A percentile compares a stretch with the other conserved stretches of the same genome.
These are phyloP conservation scores for Hypomecis atomaria DNA, from an alignment of 2,888 invertebrate species.

Conservation along the genomic window DNA sequence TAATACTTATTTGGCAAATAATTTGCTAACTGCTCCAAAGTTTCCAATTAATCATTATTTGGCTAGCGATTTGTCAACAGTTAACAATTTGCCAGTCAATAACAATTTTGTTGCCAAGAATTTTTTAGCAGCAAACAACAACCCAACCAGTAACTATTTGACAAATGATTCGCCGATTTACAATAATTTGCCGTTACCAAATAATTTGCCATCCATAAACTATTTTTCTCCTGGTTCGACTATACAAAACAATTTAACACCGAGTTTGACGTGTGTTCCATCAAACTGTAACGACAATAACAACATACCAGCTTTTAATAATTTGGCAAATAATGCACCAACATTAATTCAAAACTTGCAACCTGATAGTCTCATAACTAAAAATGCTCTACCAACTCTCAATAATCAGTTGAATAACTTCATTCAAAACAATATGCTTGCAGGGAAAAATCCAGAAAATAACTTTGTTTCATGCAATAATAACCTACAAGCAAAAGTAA, in stretches of 20 bases:
- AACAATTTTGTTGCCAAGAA: neutral
- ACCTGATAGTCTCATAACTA: conserved; percentile 13
- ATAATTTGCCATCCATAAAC: neutral
- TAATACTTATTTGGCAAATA: conserved; percentile 2
- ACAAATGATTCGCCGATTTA: neutral
- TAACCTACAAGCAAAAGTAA: neutral
- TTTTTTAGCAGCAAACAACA: neutral
- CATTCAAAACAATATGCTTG: conserved; percentile 13
- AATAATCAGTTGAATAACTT: conserved; percentile 7
- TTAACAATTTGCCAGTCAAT: neutral
- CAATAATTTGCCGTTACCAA: neutral
- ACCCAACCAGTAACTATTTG: neutral
- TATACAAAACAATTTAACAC: conserved; percentile 28
- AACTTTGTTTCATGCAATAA: neutral
- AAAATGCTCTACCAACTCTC: conserved; percentile 18
- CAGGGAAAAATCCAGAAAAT: neutral
- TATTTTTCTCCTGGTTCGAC: conserved; percentile 4
- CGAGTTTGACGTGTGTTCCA: conserved; percentile 6
- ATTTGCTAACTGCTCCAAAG: conserved; percentile 27
- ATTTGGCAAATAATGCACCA: conserved; percentile 13
- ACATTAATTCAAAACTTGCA: conserved; percentile 28
- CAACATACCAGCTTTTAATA: conserved; percentile 13
- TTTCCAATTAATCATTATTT: conserved; percentile 22
- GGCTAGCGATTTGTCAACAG: conserved; percentile 9
- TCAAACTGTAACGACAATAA: conserved; percentile 9